These are phyloP conservation scores for Erebia palarica DNA, from an alignment of 2,888 invertebrate genomes.

Conservation along the genomic window DNA sequence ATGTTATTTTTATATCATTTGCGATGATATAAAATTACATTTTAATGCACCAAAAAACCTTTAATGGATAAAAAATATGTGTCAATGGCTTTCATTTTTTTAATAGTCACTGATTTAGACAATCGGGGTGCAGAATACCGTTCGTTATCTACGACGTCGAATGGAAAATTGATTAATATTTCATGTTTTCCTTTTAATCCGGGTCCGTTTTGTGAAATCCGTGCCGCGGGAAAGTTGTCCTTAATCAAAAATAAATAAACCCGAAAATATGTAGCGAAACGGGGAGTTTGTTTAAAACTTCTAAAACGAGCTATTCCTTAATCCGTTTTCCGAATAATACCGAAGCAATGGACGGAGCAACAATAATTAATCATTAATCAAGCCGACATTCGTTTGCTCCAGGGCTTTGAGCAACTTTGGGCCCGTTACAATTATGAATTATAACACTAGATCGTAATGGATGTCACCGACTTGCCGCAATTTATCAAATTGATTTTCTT, in stretches of 20 bases:
- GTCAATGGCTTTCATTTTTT: too few species aligned
- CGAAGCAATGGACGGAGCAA: slow-evolving; percentile 71
- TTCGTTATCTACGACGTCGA: slow-evolving; percentile 16
- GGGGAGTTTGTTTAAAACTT: slow-evolving; percentile 29
- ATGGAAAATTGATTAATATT: slow-evolving; percentile 28
- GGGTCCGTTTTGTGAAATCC: slow-evolving; percentile 15
- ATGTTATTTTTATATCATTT: too few species aligned
- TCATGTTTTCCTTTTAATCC: slow-evolving; percentile 31
- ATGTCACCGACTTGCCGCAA: slow-evolving; percentile 72
- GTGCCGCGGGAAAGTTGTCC: slow-evolving; percentile 22
- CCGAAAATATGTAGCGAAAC: slow-evolving; percentile 30
- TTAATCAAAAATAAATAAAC: slow-evolving; percentile 32
- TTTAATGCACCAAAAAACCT: too few species aligned
- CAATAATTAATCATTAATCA: slow-evolving; percentile 81
- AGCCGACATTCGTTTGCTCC: slow-evolving; percentile 75
- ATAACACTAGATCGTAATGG: slow-evolving; percentile 78
- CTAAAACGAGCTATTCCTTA: slow-evolving; percentile 38
- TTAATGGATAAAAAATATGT: too few species aligned
- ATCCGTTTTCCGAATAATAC: slow-evolving; percentile 49
- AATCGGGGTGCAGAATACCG: background rate
- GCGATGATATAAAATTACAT: too few species aligned
- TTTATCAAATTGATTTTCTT: slow-evolving; percentile 78
- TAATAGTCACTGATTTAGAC: too few species aligned
- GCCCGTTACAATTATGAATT: slow-evolving; percentile 78
- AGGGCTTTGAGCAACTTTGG: slow-evolving; percentile 63